phyloP scores from a whole-genome alignment of 1,140 invertebrate species.

The Leptinotarsa defecta region DNA sequence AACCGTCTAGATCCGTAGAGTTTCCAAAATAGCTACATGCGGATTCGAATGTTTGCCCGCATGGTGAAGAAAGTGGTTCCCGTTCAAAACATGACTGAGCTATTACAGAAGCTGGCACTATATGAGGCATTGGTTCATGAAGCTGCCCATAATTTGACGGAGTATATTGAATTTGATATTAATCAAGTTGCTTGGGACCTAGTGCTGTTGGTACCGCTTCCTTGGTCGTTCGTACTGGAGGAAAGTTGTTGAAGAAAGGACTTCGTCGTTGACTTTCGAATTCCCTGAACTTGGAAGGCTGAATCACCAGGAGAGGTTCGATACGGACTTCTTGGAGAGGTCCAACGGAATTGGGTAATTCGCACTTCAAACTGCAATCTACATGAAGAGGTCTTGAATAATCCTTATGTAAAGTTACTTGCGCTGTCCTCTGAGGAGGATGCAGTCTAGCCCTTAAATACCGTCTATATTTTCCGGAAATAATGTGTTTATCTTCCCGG shows the following conservation, averaged over 20 bases:
- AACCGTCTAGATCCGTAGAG: too few relatives aligned
- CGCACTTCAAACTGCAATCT: conserved; percentile 84
- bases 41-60: too few relatives aligned
- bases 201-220: conserved; percentile 46
- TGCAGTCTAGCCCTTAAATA: conserved; percentile 61
- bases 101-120: conserved; percentile 57
- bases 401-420: too few relatives aligned
- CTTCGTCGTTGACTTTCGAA: conserved; percentile 76
- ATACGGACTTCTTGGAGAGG: conserved; percentile 74
- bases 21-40: too few relatives aligned
- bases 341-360: conserved; percentile 78
- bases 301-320: conserved; percentile 81
- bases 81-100: too few relatives aligned
- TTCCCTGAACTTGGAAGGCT: conserved; percentile 81
- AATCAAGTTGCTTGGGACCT: conserved; percentile 53
- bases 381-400: conserved; percentile 72
- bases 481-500: conserved; percentile 56
- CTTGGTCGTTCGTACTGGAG: conserved; percentile 57
- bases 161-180: conserved; percentile 53
- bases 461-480: conserved; percentile 62
- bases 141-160: conserved; percentile 43
- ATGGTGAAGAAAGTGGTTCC: too few relatives aligned
- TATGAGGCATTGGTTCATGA: conserved; percentile 57
- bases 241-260: conserved; percentile 75
- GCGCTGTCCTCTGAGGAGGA: conserved; percentile 38